These are phyloP conservation scores for Lordiphosa collinella DNA, from an alignment of 1,140 invertebrate genomes.

Conservation along the genomic window DNA sequence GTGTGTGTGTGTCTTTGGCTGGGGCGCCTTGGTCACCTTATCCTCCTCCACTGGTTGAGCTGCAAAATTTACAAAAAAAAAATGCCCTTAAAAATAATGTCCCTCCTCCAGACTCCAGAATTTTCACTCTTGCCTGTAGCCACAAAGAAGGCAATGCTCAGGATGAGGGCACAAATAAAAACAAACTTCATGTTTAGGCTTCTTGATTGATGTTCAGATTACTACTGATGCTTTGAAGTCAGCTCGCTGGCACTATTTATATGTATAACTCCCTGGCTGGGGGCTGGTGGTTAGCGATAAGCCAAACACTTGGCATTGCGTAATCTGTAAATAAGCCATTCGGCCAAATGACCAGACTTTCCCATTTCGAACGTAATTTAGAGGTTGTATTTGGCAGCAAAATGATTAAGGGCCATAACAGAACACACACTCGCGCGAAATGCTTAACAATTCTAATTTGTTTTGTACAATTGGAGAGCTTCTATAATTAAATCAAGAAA, in stretches of 20 bases:
- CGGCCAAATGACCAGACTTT: conserved; percentile 11
- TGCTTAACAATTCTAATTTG: conserved; percentile 33
- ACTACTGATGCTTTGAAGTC: conserved; percentile 25
- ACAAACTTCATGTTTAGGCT: conserved; percentile 45
- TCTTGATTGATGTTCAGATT: conserved; percentile 22
- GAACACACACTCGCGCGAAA: conserved; percentile 22
- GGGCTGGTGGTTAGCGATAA: background rate
- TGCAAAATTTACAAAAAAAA: background rate
- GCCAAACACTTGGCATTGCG: conserved; percentile 33
- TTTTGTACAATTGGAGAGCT: conserved; percentile 38
- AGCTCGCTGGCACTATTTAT: conserved; percentile 22
- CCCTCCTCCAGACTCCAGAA: background rate
- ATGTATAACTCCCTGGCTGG: background rate
- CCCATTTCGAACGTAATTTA: conserved; percentile 37
- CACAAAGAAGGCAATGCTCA: conserved; percentile 38
- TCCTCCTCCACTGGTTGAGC: background rate
- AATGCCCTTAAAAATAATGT: background rate
- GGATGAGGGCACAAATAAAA: conserved; percentile 25
- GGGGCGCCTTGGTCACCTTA: background rate
- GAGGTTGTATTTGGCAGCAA: conserved; percentile 40
- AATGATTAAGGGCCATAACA: conserved; percentile 28
- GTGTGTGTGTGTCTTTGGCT: background rate
- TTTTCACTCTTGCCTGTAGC: conserved; percentile 24
- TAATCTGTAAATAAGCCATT: conserved; percentile 1
- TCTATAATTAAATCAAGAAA: conserved; percentile 55